phyloP scores from a whole-genome alignment of 2,888 invertebrate genomes.

The Hyposoter dolosus region DNA sequence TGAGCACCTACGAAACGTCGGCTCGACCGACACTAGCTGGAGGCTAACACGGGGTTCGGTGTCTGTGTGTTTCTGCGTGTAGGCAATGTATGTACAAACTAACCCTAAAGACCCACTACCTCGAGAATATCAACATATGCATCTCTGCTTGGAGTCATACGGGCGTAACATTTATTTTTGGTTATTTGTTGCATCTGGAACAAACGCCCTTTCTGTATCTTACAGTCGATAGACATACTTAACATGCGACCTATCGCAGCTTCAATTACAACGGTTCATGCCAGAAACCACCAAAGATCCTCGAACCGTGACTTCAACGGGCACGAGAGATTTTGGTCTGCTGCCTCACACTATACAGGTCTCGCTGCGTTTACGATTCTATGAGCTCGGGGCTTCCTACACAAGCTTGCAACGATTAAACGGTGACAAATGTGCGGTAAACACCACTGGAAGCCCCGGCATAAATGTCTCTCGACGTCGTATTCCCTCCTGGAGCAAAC shows the following conservation, averaged over 20 bases:
- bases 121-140: background rate
- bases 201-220: background rate
- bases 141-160: background rate
- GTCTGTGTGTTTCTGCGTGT: conserved; percentile 9
- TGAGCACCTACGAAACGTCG: conserved; percentile 45
- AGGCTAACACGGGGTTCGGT: conserved; percentile 25
- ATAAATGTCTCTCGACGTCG: conserved; percentile 21
- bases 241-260: background rate
- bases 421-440: conserved; percentile 35
- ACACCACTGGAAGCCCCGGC: background rate
- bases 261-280: conserved; percentile 11
- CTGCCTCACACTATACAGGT: background rate
- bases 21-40: conserved; percentile 47
- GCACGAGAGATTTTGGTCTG: conserved; percentile 14
- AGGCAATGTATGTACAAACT: background rate
- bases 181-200: background rate
- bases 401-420: conserved; percentile 42
- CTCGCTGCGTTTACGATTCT: conserved; percentile 18
- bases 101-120: background rate
- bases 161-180: background rate
- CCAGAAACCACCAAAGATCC: conserved; percentile 53
- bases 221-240: background rate
- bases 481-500: background rate
- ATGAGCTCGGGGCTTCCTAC: background rate
- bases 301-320: conserved; percentile 43